Evolutionary conservation across 2,113 vertebrate species (phyloP).

Genomic region (Donacobius atricapilla): DNA sequence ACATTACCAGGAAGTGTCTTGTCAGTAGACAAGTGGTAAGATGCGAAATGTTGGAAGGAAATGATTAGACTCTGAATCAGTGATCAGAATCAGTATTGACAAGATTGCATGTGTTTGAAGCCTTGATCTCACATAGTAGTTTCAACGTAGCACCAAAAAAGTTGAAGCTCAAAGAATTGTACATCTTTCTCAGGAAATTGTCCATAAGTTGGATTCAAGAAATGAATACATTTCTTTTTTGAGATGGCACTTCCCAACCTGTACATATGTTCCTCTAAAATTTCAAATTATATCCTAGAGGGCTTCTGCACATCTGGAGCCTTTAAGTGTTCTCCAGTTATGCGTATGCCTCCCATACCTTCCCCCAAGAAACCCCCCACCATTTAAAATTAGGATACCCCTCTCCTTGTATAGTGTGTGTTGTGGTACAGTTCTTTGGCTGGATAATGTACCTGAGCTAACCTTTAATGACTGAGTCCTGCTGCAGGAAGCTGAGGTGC

Average conservation of each 20-base stretch:
- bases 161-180: not conserved
- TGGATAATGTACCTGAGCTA: not conserved
- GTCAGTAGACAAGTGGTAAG: not conserved
- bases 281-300: not conserved
- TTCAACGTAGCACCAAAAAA: not conserved
- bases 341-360: rapidly evolving
- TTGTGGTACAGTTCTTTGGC: not conserved
- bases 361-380: rapidly evolving
- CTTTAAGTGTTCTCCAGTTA: not conserved
- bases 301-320: not conserved
- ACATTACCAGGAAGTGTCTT: not conserved
- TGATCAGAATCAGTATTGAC: not conserved
- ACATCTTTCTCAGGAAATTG: not conserved
- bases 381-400: not conserved
- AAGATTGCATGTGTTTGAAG: not conserved
- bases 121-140: not conserved
- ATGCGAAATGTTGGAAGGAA: slow-evolving; percentile 2
- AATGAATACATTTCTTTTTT: not conserved
- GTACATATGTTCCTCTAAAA: not conserved
- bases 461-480: not conserved
- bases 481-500: not conserved
- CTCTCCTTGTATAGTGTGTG: rapidly evolving
- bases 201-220: not conserved
- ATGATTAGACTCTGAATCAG: not conserved
- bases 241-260: not conserved